Percentiles rank a stretch among this genome's conserved stretches.
Conservation (phyloP, 2,113 vertebrate genomes). For the Gallinago jamesoni region DNA sequence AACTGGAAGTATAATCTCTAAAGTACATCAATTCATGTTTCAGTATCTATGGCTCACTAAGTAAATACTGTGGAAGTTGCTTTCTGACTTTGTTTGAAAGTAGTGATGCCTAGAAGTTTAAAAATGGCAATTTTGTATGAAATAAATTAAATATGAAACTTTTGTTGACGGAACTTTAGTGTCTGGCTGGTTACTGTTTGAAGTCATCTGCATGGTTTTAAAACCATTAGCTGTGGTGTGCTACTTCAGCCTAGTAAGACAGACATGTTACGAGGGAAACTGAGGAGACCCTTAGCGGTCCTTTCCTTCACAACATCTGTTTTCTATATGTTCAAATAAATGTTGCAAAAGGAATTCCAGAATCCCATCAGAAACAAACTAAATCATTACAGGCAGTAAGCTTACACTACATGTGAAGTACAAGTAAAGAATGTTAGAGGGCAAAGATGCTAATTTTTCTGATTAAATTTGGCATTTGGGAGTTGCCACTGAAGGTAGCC, state of each 20-base stretch:
- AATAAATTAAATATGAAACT: conserved; percentile 71
- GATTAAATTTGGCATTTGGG: not conserved
- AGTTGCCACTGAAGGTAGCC: not conserved
- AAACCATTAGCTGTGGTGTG: not conserved
- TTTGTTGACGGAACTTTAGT: conserved; percentile 66
- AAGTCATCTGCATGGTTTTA: conserved; percentile 28
- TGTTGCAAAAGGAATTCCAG: not conserved
- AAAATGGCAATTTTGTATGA: conserved; percentile 67
- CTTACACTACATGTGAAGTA: not conserved
- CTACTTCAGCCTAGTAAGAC: not conserved
- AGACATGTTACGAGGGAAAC: not conserved
- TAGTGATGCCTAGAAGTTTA: conserved; percentile 58
- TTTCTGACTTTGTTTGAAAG: conserved; percentile 65
- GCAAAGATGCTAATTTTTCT: not conserved
- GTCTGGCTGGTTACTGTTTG: conserved; percentile 68
- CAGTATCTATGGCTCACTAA: conserved; percentile 57
- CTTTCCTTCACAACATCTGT: not conserved
- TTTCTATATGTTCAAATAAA: not conserved
- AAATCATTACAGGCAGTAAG: not conserved
- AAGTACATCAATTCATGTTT: conserved; percentile 63
- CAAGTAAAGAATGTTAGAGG: not conserved
- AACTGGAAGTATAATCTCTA: conserved; percentile 63
- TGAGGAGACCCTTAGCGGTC: not conserved
- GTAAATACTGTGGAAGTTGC: conserved; percentile 46
- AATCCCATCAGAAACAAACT: not conserved